Conservation (phyloP, 2,113 vertebrate genomes). For the sheep (Ovis aries) region DNA sequence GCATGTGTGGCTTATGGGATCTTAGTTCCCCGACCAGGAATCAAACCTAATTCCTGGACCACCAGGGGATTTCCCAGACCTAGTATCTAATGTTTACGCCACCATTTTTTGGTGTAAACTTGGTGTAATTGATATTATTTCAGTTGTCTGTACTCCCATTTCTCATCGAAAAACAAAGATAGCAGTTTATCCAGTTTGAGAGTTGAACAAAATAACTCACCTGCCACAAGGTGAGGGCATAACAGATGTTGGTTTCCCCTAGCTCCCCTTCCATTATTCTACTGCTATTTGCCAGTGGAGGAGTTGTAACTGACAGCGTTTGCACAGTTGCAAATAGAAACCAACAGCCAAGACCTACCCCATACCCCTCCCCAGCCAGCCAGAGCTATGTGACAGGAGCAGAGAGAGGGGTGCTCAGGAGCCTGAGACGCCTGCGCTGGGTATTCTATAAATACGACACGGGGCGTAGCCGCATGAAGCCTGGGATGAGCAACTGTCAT, state of each 20-base stretch:
- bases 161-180: background rate
- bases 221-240: background rate
- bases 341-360: slow-evolving; percentile 1
- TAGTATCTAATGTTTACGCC: background rate
- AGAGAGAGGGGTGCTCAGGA: slow-evolving; percentile 71
- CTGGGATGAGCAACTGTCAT: slow-evolving; percentile 73
- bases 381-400: slow-evolving; percentile 20
- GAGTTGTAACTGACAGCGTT: background rate
- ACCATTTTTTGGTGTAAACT: background rate
- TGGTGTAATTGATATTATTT: background rate
- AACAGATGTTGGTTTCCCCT: background rate
- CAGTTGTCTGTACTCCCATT: background rate
- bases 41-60: background rate
- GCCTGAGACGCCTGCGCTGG: slow-evolving; percentile 70
- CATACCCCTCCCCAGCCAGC: background rate
- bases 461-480: slow-evolving; percentile 66
- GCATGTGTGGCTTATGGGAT: background rate
- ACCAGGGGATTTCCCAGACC: background rate
- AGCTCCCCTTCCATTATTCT: background rate
- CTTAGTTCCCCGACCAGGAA: background rate
- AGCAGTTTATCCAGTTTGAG: background rate
- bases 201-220: background rate
- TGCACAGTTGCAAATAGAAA: slow-evolving; percentile 26
- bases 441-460: slow-evolving; percentile 79
- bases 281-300: background rate